Base-by-base conservation (phyloP, 2,888 invertebrate species). In the Paralinhomoeus sp. region DNA sequence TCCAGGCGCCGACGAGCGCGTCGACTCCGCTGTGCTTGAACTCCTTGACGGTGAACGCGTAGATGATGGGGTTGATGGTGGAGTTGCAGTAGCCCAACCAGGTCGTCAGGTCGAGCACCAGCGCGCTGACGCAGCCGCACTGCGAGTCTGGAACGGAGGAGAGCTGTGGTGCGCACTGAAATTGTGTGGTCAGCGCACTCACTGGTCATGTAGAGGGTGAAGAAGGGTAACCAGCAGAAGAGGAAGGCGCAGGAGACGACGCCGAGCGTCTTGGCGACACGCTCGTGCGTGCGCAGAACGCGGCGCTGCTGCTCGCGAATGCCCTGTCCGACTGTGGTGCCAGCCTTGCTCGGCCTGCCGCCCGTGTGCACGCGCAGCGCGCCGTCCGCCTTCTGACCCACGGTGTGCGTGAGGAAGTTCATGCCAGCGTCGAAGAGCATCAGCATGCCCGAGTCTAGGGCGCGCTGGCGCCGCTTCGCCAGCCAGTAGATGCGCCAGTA, bases 171-270 rank as follows among this genome's bases (percentile, higher is more conserved):
- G 27, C 12, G 27, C 27, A 27, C 27, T 27, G 27, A 12, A 27
- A 9, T 27, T 9, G 27, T 9, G 7, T 5, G 12, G 27, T 3
- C 37, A 47, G 66, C 18, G n/a, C n/a, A 68, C 37, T 69, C 66
- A 49, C 71, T 70, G 21, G 71, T 69, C 42, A 71, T 62, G 54
- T 72, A 72, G 7, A 71, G 58, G 34, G 68, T 64, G 54, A 72
- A 72, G 56, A 73, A 72, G n/a, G 72, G 72, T 24, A 72, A 60
- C 66, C 72, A 72, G 53, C 72, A 72, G 43, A 71, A 55, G 2
- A 72, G 65, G 53, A 73, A 72, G 2, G 70, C 71, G 21, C 71
- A 70, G 57, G 71, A 68, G 43, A 72, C 72, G 17, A 72, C 71
- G 1, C 72, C 72, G 7, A 72, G 61, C 47, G 73, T 72, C 36